These are phyloP conservation scores for Pteromalus puparum DNA, from an alignment of 1,140 invertebrate species.

Conservation along the genomic window DNA sequence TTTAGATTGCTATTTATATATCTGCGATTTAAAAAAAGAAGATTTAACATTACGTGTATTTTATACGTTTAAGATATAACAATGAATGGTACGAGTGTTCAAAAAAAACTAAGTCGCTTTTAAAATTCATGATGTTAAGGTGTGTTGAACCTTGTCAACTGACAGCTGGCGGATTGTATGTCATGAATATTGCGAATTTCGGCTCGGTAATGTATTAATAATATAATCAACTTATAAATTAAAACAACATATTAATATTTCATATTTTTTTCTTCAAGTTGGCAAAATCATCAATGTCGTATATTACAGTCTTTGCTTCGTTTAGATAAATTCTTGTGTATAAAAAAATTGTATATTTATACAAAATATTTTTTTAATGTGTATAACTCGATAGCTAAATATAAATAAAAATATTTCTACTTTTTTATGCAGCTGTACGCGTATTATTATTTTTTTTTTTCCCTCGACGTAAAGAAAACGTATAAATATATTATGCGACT, in stretches of 20 bases:
- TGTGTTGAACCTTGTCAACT: not conserved
- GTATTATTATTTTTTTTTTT: too few species aligned
- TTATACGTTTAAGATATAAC: not conserved
- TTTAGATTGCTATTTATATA: too few species aligned
- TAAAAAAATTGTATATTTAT: too few species aligned
- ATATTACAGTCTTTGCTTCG: constrained; percentile 3
- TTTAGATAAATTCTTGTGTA: not conserved
- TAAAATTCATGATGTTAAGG: constrained; percentile 4
- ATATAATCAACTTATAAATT: not conserved
- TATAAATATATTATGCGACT: too few species aligned
- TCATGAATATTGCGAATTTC: constrained; percentile 1
- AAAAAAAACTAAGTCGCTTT: not conserved
- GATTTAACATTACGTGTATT: too few species aligned
- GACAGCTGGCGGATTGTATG: not conserved
- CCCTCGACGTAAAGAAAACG: too few species aligned
- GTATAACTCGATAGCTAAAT: too few species aligned
- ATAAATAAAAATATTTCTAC: too few species aligned
- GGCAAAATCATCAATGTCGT: not conserved
- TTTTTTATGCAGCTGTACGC: too few species aligned
- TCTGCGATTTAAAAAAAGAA: too few species aligned
- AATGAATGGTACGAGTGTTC: not conserved
- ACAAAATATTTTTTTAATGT: too few species aligned
- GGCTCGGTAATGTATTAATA: not conserved
- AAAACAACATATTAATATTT: not conserved
- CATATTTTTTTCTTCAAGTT: not conserved